phyloP scores from a whole-genome alignment of 2,113 vertebrate genomes.

The Jacana jacana region DNA sequence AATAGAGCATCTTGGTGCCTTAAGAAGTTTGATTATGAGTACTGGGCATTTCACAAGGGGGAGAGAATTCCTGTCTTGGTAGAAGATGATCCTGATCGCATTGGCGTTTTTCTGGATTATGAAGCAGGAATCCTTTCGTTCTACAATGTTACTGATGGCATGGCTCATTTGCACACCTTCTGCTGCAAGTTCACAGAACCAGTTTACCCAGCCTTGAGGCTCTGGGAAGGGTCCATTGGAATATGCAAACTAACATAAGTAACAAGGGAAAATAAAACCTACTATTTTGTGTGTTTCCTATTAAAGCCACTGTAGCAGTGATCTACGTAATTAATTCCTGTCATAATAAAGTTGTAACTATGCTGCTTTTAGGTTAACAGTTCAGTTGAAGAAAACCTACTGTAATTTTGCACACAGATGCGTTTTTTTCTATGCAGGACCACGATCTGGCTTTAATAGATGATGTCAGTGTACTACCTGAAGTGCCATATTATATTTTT shows the following conservation, averaged over 20 bases:
- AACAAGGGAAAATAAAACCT: neutral
- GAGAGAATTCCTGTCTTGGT: conserved; percentile 61
- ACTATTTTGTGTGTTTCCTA: neutral
- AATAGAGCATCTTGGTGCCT: conserved; percentile 77
- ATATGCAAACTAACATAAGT: conserved; percentile 63
- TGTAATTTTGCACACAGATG: neutral
- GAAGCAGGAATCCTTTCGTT: conserved; percentile 77
- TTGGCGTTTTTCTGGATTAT: conserved; percentile 76
- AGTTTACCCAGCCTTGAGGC: conserved; percentile 70
- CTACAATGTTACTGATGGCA: conserved; percentile 63
- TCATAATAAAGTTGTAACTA: neutral
- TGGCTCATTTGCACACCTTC: conserved; percentile 76
- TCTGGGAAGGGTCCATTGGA: conserved; percentile 75
- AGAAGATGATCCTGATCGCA: conserved; percentile 61
- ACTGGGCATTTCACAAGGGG: conserved; percentile 80
- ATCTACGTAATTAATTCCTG: neutral
- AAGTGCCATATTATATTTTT: neutral
- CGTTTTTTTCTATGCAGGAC: neutral
- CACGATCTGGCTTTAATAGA: neutral
- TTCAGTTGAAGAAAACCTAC: neutral
- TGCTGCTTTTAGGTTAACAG: neutral
- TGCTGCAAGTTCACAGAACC: conserved; percentile 71
- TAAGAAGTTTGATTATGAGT: conserved; percentile 74
- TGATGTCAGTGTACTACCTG: rapidly evolving
- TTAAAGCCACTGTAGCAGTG: neutral